Conservation (phyloP, 2,888 invertebrate species). For the Eupeodes latifasciatus region DNA sequence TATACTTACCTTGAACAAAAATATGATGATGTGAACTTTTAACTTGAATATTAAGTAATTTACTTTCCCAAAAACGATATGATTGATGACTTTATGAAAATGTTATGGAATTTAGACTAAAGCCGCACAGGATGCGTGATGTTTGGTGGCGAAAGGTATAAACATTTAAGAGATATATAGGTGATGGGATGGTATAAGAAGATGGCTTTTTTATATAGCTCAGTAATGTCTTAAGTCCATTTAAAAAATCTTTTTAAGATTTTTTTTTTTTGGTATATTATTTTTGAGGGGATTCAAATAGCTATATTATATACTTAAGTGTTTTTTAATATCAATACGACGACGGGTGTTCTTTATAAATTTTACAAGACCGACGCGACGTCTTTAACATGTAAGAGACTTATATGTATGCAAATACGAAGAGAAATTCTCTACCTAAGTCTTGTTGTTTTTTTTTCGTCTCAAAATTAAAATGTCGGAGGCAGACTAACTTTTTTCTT, state of each 20-base stretch:
- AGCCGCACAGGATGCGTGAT: constrained; percentile 32
- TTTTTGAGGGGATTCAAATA: neutral
- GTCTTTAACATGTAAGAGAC: no score
- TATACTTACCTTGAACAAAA: neutral
- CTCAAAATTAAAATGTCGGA: constrained; percentile 59
- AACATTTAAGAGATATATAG: neutral
- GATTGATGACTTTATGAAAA: constrained; percentile 66
- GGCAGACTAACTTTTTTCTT: constrained; percentile 21
- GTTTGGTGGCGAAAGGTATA: constrained; percentile 10
- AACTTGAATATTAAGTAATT: constrained; percentile 67
- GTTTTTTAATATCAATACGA: neutral
- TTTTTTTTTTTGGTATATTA: neutral
- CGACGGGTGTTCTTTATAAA: neutral
- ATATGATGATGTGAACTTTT: constrained; percentile 42
- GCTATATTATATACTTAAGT: neutral
- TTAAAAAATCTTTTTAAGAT: neutral
- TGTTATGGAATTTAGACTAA: constrained; percentile 48
- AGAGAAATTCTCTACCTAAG: neutral
- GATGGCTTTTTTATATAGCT: neutral
- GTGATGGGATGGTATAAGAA: neutral
- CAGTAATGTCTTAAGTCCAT: neutral
- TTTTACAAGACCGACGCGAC: neutral
- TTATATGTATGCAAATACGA: neutral
- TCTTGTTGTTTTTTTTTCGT: neutral
- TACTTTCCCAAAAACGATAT: constrained; percentile 45